Base-by-base conservation (phyloP, 2,888 invertebrate species). In the Plebejus melissa region DNA sequence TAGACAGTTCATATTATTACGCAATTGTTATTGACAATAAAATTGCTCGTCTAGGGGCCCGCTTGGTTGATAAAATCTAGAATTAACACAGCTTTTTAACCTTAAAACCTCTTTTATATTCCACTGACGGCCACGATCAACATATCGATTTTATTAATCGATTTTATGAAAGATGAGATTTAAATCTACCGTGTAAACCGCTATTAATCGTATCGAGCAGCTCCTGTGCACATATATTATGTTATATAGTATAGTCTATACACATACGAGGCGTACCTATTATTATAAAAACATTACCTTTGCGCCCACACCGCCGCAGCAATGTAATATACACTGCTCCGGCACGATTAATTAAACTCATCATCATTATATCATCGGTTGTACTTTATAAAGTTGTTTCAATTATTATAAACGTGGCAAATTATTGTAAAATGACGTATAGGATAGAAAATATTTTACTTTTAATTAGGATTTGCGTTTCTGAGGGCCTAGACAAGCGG, bases 301-400 rank as follows among this genome's bases (percentile, higher is more conserved):
- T 36, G 54, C 28, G 65, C 5, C 65, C 32, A 16, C 32, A 65
- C 36, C 65, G 65, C 65, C 32, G 65, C 28, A 36, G 65, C 16
- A 32, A 65, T 65, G 32, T 65, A 65, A 65, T 13, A 36, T 13
- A 32, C 65, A 9, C 9, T 9, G 13, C 32, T 7, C 5, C 32
- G 1, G 32, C 65, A 13, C 65, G 36, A 65, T 32, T 32, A 36
- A 65, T 65, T 32, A 13, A 13, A 4, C 32, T 65, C 65, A 65
- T 65, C 65, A 65, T 65, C 22, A 13, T 65, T 32, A 65, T 65
- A 36, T 36, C 65, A 11, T 60, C 60, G 11, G 4, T 28, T 28
- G 60, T n/a, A 60, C 22, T 60, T 60, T 9, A 60, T 65, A 36
- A 65, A 65, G 65, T 65, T 36, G 36, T 65, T 65, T 32, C 65